Conservation (phyloP, 2,888 invertebrate genomes). For the Mythimna loreyi region DNA sequence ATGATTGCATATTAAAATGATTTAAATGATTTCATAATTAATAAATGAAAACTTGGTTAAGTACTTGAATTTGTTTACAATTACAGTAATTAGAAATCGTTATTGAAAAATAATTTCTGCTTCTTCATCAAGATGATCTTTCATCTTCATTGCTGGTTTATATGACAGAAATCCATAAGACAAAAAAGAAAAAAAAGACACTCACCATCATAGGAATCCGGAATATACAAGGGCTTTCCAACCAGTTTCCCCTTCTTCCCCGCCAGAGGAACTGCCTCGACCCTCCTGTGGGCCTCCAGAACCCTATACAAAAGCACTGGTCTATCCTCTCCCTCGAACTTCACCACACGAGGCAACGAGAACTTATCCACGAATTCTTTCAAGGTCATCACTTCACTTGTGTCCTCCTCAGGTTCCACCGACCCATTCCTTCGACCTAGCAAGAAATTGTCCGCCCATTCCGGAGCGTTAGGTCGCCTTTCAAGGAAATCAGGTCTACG, state of each 20-base stretch:
- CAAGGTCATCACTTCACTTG: slow-evolving; percentile 86
- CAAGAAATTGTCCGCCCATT: slow-evolving; percentile 87
- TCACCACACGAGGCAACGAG: slow-evolving; percentile 91
- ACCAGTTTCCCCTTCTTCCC: slow-evolving; percentile 91
- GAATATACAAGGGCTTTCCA: slow-evolving; percentile 91
- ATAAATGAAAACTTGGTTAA: no score
- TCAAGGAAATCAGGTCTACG: slow-evolving; percentile 86
- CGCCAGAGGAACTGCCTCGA: slow-evolving; percentile 91
- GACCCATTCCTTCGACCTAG: slow-evolving; percentile 84
- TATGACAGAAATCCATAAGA: background rate
- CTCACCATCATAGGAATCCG: slow-evolving; percentile 93
- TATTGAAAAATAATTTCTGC: no score
- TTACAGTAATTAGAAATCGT: no score
- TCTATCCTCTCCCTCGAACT: slow-evolving; percentile 90
- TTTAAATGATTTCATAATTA: no score
- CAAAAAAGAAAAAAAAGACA: slow-evolving; percentile 45
- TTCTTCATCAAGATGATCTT: no score
- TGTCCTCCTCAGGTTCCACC: slow-evolving; percentile 85
- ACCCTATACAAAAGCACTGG: slow-evolving; percentile 92
- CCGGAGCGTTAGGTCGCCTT: slow-evolving; percentile 79
- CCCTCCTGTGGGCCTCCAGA: slow-evolving; percentile 91
- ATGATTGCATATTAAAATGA: no score
- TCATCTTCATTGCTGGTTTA: no score
- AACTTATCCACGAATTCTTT: slow-evolving; percentile 92
- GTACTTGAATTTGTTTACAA: no score